Conservation (phyloP, 1,140 invertebrate species). For the Leptinotarsa texana region DNA sequence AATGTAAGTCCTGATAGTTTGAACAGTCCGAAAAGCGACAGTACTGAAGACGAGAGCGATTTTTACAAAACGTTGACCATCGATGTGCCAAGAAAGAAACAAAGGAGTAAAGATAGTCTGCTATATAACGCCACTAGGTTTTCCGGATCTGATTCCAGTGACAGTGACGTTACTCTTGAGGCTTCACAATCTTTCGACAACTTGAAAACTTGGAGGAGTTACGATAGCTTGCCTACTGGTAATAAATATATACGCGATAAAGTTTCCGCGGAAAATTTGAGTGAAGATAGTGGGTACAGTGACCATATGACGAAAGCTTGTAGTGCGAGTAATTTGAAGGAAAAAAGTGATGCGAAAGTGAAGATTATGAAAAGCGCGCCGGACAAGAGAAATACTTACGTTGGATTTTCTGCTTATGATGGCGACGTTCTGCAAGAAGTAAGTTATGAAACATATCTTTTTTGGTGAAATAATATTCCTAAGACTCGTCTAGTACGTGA, state of each 20-base stretch:
- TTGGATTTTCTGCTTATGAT: slow-evolving; percentile 51
- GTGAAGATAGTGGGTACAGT: slow-evolving; percentile 76
- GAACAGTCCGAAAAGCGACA: slow-evolving; percentile 46
- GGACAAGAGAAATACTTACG: slow-evolving; percentile 34
- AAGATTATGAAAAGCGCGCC: slow-evolving; percentile 25
- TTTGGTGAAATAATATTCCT: not conserved
- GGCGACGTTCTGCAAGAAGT: slow-evolving; percentile 47
- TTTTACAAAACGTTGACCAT: slow-evolving; percentile 48
- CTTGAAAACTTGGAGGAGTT: slow-evolving; percentile 58
- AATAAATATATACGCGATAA: slow-evolving; percentile 54
- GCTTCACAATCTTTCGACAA: slow-evolving; percentile 47
- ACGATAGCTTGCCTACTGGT: slow-evolving; percentile 55
- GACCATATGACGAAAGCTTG: slow-evolving; percentile 60
- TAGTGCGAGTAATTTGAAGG: slow-evolving; percentile 42
- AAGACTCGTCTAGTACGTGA: not conserved
- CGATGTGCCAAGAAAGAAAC: slow-evolving; percentile 39
- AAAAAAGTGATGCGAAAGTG: slow-evolving; percentile 4
- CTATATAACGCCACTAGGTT: slow-evolving; percentile 38
- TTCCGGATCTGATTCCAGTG: slow-evolving; percentile 45
- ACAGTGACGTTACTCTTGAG: slow-evolving; percentile 50
- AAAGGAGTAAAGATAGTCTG: slow-evolving; percentile 34
- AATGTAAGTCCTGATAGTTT: slow-evolving; percentile 62
- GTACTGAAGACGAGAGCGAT: slow-evolving; percentile 39
- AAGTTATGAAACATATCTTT: slow-evolving; percentile 8
- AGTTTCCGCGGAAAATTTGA: slow-evolving; percentile 72